Evolutionary conservation across 2,888 invertebrate species (phyloP), one percentile per base, ranked within the genome.

Genomic region (Campopleginae sp.): DNA sequence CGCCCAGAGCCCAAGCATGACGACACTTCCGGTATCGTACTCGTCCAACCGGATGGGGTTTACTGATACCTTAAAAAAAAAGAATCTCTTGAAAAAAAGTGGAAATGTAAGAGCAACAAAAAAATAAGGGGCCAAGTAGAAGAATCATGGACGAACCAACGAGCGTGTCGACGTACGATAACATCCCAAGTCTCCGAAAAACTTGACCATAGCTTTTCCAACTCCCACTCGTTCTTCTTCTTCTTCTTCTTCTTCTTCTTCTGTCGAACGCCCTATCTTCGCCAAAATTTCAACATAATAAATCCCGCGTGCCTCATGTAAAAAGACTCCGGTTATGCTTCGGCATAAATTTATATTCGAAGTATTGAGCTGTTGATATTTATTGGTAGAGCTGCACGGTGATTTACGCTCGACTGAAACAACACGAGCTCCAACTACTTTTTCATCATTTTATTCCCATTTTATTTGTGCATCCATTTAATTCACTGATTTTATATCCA

Each of bases 161-260:
- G 78, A 86, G 88, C 87, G 88, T 89, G 89, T 81, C 81, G 72
- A 79, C 65, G 87, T 63, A 86, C 88, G 89, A 89, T 89, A 89
- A 89, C 85, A 85, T 76, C 74, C 80, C 72, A 42, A 46, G 74
- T 72, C 66, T 82, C 71, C 61, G 23, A 61, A 14, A 72, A 23
- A 65, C 79, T 80, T 48, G 79, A 68, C 71, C 71, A 46, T 19
- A 80, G 33, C 44, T 38, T 71, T 42, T 38, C 48, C 19, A 27
- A 58, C 54, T 27, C 54, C 14, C 27, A 12, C 14, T 27, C 23
- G 5, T 19, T 61, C n/a, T 33, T 80, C 58, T 51, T 63, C 19
- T 19, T 70, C 61, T 42, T 65, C 70, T 33, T 61, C n/a, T 42
- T 80, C 58, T 51, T 63, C 27, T 19, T 70, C 61, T 48, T 65